Evolutionary conservation across 2,113 vertebrate species (phyloP), one percentile per base, ranked within the genome.

Genomic region (Tympanuchus pallidicinctus): DNA sequence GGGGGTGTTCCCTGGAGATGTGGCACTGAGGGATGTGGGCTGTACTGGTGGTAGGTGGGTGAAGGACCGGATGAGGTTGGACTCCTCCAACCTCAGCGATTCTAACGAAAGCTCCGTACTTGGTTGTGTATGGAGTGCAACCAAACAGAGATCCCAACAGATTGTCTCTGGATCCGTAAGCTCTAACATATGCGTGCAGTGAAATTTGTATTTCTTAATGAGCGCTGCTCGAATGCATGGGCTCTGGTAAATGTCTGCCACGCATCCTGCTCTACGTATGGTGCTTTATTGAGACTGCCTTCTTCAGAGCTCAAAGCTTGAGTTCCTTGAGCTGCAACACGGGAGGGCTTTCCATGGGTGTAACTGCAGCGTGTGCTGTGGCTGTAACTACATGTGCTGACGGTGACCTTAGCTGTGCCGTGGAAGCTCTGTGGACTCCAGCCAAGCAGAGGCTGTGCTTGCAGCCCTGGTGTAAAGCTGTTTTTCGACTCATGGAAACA

Each of bases 141-240:
- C 6, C 3, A 2, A 57, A 1, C 10, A 2, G 45, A 2, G 12
- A 2, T 2, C 30, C 27, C 2, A 60, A 18, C 40, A 16, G 84
- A 2, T 42, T 10, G 28, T 8, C 28, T 54, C 1, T 0, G 38
- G n/a, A 3, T 32, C 52, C 20, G 25, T 6, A 2, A 6, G 27
- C n/a, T 52, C n/a, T 59, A 25, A 4, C 9, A 1, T 1, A 3
- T 1, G 1, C 0, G 0, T 3, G 21, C 7, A 1, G 3, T 2
- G 7, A 0, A 43, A 3, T 11, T 19, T 4, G 2, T 10, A 0
- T 38, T 12, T 10, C 50, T 28, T 3, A 15, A 8, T 8, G 25
- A 2, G n/a, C 25, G 48, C 22, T 9, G 42, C 8, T 13, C 6
- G 32, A 13, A 7, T 8, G 1, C 5, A 3, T 0, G 0, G n/a